Evolutionary conservation across 2,888 invertebrate species (phyloP).

Genomic region (Agrilus cyanescens): DNA sequence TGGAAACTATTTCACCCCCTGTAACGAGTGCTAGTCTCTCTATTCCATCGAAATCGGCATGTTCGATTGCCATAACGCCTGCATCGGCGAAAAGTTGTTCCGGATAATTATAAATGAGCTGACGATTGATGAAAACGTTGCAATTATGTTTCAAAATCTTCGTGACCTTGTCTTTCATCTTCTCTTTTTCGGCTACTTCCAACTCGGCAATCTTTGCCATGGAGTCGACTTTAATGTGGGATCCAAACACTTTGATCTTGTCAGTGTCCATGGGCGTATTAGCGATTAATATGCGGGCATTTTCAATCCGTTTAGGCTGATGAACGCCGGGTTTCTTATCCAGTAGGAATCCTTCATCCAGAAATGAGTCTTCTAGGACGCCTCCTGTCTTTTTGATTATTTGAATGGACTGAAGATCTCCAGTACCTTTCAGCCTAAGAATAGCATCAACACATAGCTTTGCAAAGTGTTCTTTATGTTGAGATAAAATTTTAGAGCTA

Average conservation of each 20-base stretch:
- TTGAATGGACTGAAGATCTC: constrained; percentile 91
- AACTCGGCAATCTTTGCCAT: constrained; percentile 94
- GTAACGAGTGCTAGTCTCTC: constrained; percentile 94
- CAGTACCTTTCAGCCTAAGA: constrained; percentile 86
- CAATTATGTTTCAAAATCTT: constrained; percentile 89
- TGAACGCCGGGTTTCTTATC: constrained; percentile 97
- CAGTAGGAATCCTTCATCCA: constrained; percentile 88
- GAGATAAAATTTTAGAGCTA: constrained; percentile 94
- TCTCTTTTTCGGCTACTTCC: constrained; percentile 95
- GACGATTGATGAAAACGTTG: constrained; percentile 97
- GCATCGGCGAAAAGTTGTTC: constrained; percentile 99
- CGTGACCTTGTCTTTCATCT: constrained; percentile 99
- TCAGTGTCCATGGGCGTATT: constrained; percentile 99
- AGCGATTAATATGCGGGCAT: constrained; percentile 93
- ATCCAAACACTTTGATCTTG: constrained; percentile 98
- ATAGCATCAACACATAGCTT: constrained; percentile 94
- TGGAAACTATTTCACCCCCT: constrained; percentile 96
- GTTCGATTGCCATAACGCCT: constrained; percentile 98
- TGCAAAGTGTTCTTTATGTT: constrained; percentile 94
- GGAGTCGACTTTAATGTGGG: constrained; percentile 84
- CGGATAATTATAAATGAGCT: constrained; percentile 99
- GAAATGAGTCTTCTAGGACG: constrained; percentile 84
- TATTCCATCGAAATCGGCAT: constrained; percentile 99
- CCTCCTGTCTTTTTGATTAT: constrained; percentile 96
- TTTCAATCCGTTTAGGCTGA: constrained; percentile 91